Evolutionary conservation across 2,888 invertebrate species (phyloP), one percentile per base, ranked within the genome.

Genomic region (Latheticus oryzae): DNA sequence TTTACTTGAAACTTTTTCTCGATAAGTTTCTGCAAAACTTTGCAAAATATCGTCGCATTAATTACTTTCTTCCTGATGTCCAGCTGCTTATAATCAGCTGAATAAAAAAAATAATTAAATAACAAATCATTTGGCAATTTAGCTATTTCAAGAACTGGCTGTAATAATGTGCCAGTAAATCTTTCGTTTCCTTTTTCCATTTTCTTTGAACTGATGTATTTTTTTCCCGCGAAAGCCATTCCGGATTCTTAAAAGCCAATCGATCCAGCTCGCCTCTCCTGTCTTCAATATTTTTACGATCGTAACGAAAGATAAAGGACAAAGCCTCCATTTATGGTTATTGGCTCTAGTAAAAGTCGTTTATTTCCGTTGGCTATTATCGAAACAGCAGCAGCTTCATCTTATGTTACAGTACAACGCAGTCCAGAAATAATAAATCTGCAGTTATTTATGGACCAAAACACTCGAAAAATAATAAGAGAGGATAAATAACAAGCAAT

Each of bases 251-350:
- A 21, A 37, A 28, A 43, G 8, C 19, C 7, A 16, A 45, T 45
- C 32, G 32, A 45, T 30, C n/a, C 13, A 5, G 9, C 21, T 38
- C 35, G 42, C 16, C 42, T 8, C 11, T 3, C 9, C 8, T 40
- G 42, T 42, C 30, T 45, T 45, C n/a, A 45, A 21, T 45, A 21
- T 45, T 45, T 45, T 30, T 45, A 45, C 28, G 45, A 45, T 30
- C 28, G 5, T 5, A 21, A 3, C 8, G 38, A 32, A 45, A 45
- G 45, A 45, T 45, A 45, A 45, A 32, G 45, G 30, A 45, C 45
- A 45, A 45, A 45, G 45, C 8, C 30, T 45, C 30, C 30, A 45
- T 28, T 45, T 45, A 45, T 30, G 45, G 16, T 45, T 45, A 45
- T 45, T 38, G 32, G 16, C 28, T 45, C 19, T 2, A 28, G 28